Conservation (phyloP, 2,888 invertebrate genomes). For the Linnaemya tessellans region DNA sequence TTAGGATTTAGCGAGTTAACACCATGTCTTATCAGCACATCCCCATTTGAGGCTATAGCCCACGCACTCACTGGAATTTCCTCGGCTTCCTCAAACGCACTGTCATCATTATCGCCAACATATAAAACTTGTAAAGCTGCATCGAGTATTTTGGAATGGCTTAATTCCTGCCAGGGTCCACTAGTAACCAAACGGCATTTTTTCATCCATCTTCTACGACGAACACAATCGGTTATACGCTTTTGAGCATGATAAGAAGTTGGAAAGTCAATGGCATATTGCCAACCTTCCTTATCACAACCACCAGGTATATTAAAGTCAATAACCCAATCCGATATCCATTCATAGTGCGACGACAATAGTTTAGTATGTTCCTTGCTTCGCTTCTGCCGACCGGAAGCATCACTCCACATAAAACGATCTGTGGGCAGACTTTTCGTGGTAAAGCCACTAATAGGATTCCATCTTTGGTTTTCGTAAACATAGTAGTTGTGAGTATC, state of each 20-base stretch:
- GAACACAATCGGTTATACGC: constrained; percentile 94
- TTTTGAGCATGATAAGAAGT: constrained; percentile 93
- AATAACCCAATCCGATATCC: constrained; percentile 95
- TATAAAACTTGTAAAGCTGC: constrained; percentile 89
- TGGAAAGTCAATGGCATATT: constrained; percentile 96
- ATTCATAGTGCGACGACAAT: constrained; percentile 94
- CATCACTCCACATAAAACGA: constrained; percentile 95
- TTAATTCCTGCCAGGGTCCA: constrained; percentile 94
- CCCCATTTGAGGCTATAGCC: constrained; percentile 94
- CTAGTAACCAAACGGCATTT: constrained; percentile 91
- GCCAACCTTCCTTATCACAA: constrained; percentile 96
- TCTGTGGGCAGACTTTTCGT: constrained; percentile 93
- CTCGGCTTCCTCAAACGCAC: constrained; percentile 79
- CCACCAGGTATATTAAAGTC: constrained; percentile 95
- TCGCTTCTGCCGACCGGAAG: constrained; percentile 91
- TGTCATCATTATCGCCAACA: constrained; percentile 79
- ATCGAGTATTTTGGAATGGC: constrained; percentile 93
- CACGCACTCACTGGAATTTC: constrained; percentile 86
- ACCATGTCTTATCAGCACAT: constrained; percentile 91
- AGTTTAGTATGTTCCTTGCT: constrained; percentile 94
- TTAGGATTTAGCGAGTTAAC: constrained; percentile 89
- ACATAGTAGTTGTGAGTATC: constrained; percentile 94
- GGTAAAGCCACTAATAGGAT: constrained; percentile 94
- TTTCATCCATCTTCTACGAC: constrained; percentile 92
- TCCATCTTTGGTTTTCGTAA: constrained; percentile 98